Percentiles rank a stretch among this genome's conserved stretches.
phyloP scores from a whole-genome alignment of 2,888 invertebrate genomes.

The Acleris literana region DNA sequence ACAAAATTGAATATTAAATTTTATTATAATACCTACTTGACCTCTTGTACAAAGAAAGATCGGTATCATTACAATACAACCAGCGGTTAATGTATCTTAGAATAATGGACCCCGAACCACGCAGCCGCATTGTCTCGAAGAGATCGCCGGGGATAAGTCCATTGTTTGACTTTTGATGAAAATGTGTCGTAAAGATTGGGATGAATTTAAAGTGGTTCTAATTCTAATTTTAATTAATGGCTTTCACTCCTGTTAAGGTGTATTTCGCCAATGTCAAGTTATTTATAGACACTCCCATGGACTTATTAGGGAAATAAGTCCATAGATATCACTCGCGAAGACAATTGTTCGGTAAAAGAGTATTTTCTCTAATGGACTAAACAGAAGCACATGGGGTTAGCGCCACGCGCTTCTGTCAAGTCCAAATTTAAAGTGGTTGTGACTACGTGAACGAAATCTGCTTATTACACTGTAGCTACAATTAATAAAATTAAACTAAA shows the following conservation, averaged over 20 bases:
- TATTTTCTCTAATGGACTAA: too few relatives aligned
- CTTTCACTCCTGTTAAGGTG: too few relatives aligned
- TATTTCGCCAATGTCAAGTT: too few relatives aligned
- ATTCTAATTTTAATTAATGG: too few relatives aligned
- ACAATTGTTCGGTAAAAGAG: too few relatives aligned
- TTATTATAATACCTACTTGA: neutral
- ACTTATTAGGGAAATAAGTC: too few relatives aligned
- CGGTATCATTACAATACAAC: constrained; percentile 18
- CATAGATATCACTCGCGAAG: too few relatives aligned
- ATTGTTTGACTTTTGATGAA: constrained; percentile 30
- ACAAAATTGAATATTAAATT: constrained; percentile 5
- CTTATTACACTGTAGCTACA: too few relatives aligned
- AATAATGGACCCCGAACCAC: neutral
- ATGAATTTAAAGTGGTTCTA: constrained; percentile 11
- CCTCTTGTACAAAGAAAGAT: constrained; percentile 22
- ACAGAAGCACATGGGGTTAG: too few relatives aligned
- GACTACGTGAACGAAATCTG: neutral
- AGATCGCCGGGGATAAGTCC: constrained; percentile 21
- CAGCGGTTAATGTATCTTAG: neutral
- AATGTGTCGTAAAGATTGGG: constrained; percentile 20
- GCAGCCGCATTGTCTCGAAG: constrained; percentile 26
- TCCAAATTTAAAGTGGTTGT: constrained; percentile 14
- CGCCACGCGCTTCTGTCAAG: too few relatives aligned
- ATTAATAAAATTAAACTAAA: neutral
- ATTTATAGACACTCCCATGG: too few relatives aligned